These are phyloP conservation scores for Squalus acanthias DNA, from an alignment of 2,797 vertebrate species.

Conservation along the genomic window DNA sequence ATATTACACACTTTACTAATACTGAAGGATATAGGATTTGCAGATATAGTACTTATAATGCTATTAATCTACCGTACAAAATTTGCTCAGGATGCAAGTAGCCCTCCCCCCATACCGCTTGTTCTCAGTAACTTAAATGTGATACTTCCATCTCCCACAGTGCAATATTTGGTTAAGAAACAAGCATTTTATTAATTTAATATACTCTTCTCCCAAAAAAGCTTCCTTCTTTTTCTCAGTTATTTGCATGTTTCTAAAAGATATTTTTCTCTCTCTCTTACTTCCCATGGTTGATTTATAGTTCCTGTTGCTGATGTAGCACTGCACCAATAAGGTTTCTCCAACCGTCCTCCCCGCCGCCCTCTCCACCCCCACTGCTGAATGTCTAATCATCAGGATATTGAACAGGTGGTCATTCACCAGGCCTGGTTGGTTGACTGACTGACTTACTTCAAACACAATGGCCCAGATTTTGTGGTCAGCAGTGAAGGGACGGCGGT, in stretches of 20 bases:
- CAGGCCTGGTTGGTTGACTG: not conserved
- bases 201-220: not conserved
- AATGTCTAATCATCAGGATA: not conserved
- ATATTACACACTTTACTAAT: no score
- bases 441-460: not conserved
- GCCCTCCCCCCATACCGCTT: not conserved
- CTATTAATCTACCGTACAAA: no score
- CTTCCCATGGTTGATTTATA: not conserved
- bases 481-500: no score
- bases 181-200: not conserved
- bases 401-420: not conserved
- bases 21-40: no score
- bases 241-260: not conserved
- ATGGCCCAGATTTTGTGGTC: no score
- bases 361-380: not conserved
- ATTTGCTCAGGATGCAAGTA: no score
- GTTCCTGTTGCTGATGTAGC: not conserved
- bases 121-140: not conserved
- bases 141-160: not conserved
- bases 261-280: not conserved
- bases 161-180: not conserved
- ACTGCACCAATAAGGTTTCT: not conserved
- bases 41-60: no score
- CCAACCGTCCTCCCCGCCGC: no score
- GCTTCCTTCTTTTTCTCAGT: not conserved